Percentiles rank a stretch among this genome's conserved stretches.
phyloP scores from a whole-genome alignment of 2,888 invertebrate genomes.

The Drosophila emarginata region DNA sequence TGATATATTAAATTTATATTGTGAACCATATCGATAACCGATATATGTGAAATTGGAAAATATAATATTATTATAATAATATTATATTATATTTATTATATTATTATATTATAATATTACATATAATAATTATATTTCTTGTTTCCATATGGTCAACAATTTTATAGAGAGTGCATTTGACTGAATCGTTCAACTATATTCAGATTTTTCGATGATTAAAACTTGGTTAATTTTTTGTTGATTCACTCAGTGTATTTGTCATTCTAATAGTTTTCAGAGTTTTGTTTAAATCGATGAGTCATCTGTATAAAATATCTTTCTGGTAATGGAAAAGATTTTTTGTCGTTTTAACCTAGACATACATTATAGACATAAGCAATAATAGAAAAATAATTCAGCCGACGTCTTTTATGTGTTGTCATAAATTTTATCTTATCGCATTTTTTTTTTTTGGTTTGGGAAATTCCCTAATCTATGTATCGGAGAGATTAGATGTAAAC shows the following conservation, averaged over 20 bases:
- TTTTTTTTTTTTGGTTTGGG: neutral
- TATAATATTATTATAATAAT: too few species aligned
- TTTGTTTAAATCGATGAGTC: neutral
- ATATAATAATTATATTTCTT: too few species aligned
- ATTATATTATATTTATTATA: too few species aligned
- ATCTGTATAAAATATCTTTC: neutral
- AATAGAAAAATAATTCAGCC: neutral
- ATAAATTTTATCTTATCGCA: neutral
- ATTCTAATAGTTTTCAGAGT: neutral
- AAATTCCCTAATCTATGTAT: constrained; percentile 6
- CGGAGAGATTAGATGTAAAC: constrained; percentile 28
- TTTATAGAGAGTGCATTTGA: too few species aligned
- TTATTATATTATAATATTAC: too few species aligned
- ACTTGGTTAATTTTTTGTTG: neutral
- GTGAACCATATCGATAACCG: too few species aligned
- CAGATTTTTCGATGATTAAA: too few species aligned
- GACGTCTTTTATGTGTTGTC: neutral
- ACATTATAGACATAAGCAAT: neutral
- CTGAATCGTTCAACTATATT: too few species aligned
- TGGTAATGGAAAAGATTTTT: neutral
- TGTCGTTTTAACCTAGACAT: neutral
- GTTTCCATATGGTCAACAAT: too few species aligned
- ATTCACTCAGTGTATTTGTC: neutral
- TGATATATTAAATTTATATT: too few species aligned
- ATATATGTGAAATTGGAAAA: too few species aligned